These are phyloP conservation scores for Tragelaphus buxtoni DNA, from an alignment of 2,113 vertebrate genomes.

Conservation along the genomic window DNA sequence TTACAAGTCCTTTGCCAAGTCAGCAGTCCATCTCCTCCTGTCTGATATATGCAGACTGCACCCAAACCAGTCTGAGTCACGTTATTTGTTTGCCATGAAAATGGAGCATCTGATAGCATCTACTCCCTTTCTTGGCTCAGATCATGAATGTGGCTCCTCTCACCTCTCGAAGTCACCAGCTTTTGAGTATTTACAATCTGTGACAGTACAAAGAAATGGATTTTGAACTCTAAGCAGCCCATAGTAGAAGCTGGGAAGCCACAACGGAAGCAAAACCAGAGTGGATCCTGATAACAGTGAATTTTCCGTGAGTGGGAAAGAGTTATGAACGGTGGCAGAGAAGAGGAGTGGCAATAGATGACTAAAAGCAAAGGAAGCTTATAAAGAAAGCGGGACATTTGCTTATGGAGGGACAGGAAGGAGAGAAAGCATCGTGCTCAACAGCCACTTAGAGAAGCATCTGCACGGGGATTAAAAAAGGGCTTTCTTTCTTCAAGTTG, in stretches of 20 bases:
- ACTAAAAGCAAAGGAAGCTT: neutral
- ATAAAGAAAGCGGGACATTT: constrained; percentile 17
- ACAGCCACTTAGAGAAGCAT: neutral
- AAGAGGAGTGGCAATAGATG: neutral
- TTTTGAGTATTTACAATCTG: neutral
- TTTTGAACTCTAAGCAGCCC: neutral
- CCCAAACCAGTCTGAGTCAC: constrained; percentile 47
- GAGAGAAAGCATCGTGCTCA: neutral
- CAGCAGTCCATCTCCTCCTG: constrained; percentile 26
- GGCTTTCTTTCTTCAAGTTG: neutral
- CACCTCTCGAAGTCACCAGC: neutral
- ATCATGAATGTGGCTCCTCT: neutral
- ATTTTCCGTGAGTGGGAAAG: neutral
- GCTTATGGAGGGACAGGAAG: constrained; percentile 26
- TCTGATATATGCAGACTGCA: neutral
- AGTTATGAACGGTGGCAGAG: neutral
- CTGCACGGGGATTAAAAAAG: neutral
- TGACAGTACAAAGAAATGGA: neutral
- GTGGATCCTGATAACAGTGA: neutral
- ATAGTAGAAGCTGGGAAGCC: neutral
- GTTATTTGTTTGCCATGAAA: constrained; percentile 52
- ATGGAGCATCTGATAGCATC: constrained; percentile 41
- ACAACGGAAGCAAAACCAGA: neutral
- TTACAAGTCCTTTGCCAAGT: neutral
- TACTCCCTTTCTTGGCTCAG: constrained; percentile 51